These are phyloP conservation scores for Caenorhabditis angaria DNA, from an alignment of 2,888 invertebrate genomes.

Conservation along the genomic window DNA sequence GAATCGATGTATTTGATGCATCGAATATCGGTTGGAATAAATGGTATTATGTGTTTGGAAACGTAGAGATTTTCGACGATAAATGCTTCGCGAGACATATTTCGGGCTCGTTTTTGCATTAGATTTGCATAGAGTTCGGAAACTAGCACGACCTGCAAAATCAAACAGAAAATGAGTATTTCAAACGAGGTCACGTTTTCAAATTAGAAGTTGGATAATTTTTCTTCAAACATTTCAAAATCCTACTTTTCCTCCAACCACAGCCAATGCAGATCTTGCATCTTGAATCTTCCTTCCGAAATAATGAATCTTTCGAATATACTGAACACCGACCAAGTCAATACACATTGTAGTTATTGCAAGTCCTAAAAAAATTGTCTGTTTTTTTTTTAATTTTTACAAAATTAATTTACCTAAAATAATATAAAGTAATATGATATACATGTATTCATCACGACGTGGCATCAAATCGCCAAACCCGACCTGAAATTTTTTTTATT, in stretches of 20 bases:
- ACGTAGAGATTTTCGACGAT: conserved; percentile 72
- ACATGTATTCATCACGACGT: conserved; percentile 69
- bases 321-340: conserved; percentile 72
- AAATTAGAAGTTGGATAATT: background rate
- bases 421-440: conserved; percentile 71
- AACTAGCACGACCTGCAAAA: conserved; percentile 71
- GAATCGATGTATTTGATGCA: conserved; percentile 71
- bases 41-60: conserved; percentile 72
- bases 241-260: conserved; percentile 72
- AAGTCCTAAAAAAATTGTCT: conserved; percentile 56
- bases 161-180: background rate
- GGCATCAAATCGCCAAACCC: conserved; percentile 73
- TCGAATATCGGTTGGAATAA: conserved; percentile 71
- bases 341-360: conserved; percentile 73
- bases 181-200: background rate
- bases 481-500: conserved; percentile 54
- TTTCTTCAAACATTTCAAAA: background rate
- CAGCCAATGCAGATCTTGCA: conserved; percentile 71
- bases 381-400: background rate
- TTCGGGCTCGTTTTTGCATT: conserved; percentile 70
- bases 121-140: conserved; percentile 72
- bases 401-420: conserved; percentile 57
- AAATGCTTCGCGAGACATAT: conserved; percentile 68
- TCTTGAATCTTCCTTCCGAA: conserved; percentile 72
- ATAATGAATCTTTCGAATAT: conserved; percentile 72